These are phyloP conservation scores for Sylvicapra grimmia DNA, from an alignment of 2,113 vertebrate genomes.

Conservation along the genomic window DNA sequence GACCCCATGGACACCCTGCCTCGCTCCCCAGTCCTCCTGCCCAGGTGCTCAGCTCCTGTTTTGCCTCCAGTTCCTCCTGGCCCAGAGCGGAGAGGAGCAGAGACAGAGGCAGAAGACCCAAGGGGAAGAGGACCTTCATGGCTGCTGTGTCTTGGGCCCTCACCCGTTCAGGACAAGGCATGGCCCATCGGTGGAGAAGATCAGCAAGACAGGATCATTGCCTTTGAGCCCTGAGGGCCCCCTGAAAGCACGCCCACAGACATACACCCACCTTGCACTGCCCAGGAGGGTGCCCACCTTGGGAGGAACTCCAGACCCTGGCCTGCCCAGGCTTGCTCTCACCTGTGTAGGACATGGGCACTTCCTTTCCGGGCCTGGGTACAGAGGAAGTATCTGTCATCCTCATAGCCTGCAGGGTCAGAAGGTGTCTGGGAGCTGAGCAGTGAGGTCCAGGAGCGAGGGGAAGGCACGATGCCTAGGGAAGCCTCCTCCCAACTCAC, in stretches of 20 bases:
- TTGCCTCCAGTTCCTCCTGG: neutral
- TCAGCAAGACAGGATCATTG: neutral
- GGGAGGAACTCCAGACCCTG: neutral
- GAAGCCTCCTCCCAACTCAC: neutral
- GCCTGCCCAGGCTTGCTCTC: too few relatives aligned
- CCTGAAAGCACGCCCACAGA: too few relatives aligned
- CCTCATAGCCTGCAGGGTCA: neutral
- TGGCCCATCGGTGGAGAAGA: fast-evolving
- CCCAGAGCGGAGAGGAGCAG: neutral
- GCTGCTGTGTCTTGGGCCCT: too few relatives aligned
- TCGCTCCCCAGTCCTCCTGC: neutral
- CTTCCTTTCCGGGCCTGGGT: too few relatives aligned
- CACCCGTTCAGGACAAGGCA: neutral
- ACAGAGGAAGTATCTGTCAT: neutral
- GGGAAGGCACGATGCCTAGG: neutral
- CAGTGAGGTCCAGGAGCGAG: neutral
- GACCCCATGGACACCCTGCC: neutral
- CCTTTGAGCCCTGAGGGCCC: fast-evolving
- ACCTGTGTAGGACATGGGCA: neutral
- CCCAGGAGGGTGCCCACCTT: neutral
- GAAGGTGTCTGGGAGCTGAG: neutral
- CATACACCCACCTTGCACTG: neutral
- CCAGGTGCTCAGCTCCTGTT: neutral
- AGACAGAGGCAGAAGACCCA: neutral
- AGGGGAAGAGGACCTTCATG: neutral